Evolutionary conservation across 2,113 vertebrate species (phyloP), one percentile per base, ranked within the genome.

Genomic region (Buteo buteo): DNA sequence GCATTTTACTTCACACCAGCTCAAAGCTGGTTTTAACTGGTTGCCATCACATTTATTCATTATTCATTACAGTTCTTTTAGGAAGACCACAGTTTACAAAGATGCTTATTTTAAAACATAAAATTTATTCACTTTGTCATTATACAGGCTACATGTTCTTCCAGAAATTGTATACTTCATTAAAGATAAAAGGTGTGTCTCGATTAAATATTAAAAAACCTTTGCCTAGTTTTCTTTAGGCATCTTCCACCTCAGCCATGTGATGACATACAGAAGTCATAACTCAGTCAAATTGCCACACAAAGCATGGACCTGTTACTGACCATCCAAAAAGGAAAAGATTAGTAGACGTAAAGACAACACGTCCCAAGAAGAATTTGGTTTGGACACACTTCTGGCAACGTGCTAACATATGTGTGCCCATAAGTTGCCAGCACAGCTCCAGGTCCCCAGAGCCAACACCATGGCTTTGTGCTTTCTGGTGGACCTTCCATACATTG

Each of bases 321-420:
- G 13, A 17, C 6, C 52, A 29, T 11, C 42, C 49, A 25, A 6
- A 47, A 10, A 9, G 15, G 34, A 34, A 49, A 49, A 36, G 3
- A 36, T 5, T 2, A 10, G 8, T 1, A 52, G 28, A 29, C 9
- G 0, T 14, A 29, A 50, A 65, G 36, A 50, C 44, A 70, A 36
- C 11, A 7, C 3, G 1, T 50, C 36, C 16, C 44, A 14, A 7
- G 24, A 31, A 61, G 73, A 19, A 45, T 29, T 34, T 13, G 44
- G 19, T 1, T 38, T 13, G 50, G 50, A 32, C 29, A 28, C 20
- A 2, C 29, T 47, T 38, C 19, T 22, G 82, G 20, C 50, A 34
- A 16, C 0, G 1, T 25, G 66, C 7, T 44, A 13, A 59, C 8
- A 4, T 14, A 1, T 1, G 3, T 8, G 52, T 34, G 24, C 58